Percentiles rank a stretch among this genome's conserved stretches.
Evolutionary conservation across 92 coral and sea anemone species (phyloP).

Genomic region (Palythoa grandiflora): DNA sequence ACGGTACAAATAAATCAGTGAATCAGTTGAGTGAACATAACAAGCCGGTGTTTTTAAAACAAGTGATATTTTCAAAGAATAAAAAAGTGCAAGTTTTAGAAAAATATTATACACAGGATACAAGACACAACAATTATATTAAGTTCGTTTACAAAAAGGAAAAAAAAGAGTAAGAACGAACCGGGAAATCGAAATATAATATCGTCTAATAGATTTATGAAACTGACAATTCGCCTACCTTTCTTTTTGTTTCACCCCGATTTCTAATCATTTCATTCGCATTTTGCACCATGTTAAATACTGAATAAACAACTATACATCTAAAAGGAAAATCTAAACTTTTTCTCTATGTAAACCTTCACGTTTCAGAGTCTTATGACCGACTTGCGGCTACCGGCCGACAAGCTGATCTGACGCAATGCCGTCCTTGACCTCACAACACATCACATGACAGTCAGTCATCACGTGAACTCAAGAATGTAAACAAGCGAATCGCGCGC

Average conservation of each 20-base stretch:
- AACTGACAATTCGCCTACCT: neutral
- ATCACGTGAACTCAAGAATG: no score
- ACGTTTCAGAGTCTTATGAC: neutral
- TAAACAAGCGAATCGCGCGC: no score
- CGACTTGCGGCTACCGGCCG: neutral
- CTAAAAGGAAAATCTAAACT: neutral
- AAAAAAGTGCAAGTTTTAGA: neutral
- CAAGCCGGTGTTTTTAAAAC: neutral
- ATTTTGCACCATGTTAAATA: conserved; percentile 20
- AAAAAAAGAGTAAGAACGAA: neutral
- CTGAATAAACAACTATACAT: neutral
- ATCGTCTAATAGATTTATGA: neutral
- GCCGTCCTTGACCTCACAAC: neutral
- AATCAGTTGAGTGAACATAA: neutral
- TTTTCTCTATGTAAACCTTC: neutral
- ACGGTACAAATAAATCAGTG: neutral
- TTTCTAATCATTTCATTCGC: conserved; percentile 17
- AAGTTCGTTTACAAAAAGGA: neutral
- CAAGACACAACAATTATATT: neutral
- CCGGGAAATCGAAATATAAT: neutral
- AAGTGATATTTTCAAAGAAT: neutral
- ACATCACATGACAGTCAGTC: conserved; percentile 38
- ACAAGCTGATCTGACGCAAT: neutral
- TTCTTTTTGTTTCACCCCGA: conserved; percentile 1
- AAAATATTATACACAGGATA: neutral